Evolutionary conservation across 64 coral and sea anemone species (phyloP).

Genomic region (Stichodactyla helianthus): DNA sequence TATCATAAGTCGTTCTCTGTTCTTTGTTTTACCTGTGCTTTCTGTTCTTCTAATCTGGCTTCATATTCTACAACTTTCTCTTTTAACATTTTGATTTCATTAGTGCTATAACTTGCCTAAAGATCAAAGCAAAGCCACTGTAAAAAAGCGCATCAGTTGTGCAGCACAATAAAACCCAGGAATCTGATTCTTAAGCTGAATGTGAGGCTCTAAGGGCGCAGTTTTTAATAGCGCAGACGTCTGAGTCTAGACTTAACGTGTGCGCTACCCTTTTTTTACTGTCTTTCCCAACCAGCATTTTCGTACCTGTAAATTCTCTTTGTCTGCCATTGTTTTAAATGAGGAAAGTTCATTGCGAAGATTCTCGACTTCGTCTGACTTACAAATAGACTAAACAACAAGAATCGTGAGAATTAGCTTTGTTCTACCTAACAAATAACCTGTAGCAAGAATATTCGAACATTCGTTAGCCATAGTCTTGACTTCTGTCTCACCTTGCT

Average conservation of each 20-base stretch:
- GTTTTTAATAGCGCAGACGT: too few relatives aligned
- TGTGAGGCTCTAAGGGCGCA: too few relatives aligned
- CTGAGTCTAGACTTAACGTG: too few relatives aligned
- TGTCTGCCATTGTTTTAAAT: background rate
- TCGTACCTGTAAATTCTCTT: background rate
- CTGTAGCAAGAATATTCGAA: too few relatives aligned
- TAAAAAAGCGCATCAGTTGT: too few relatives aligned
- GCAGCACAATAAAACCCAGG: too few relatives aligned
- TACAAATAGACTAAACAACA: background rate
- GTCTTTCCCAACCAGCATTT: background rate
- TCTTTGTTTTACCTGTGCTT: slow-evolving; percentile 11
- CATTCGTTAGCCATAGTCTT: too few relatives aligned
- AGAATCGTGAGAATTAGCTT: background rate
- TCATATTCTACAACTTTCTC: slow-evolving; percentile 5
- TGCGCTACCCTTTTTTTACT: too few relatives aligned
- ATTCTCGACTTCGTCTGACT: slow-evolving; percentile 25
- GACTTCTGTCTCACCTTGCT: too few relatives aligned
- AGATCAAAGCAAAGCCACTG: background rate
- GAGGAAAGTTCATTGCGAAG: background rate
- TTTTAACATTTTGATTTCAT: background rate
- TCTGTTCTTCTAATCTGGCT: slow-evolving; percentile 20
- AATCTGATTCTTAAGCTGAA: too few relatives aligned
- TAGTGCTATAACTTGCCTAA: slow-evolving; percentile 4
- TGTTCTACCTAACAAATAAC: too few relatives aligned
- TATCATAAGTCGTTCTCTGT: background rate